Conservation (phyloP, 2,797 vertebrate species). For the Galago senegalensis region DNA sequence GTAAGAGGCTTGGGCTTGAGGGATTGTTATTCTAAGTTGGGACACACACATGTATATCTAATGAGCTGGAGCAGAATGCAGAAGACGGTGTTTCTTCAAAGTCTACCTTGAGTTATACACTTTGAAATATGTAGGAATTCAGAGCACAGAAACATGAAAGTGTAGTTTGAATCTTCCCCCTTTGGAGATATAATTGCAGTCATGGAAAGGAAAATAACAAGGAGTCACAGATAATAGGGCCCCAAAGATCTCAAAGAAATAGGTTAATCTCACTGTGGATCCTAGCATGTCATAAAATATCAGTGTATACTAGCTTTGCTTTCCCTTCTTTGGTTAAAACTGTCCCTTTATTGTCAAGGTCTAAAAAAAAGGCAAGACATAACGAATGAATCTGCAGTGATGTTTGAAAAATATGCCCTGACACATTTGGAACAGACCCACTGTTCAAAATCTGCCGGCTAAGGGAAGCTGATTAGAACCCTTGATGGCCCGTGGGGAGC, state of each 20-base stretch:
- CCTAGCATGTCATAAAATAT: slow-evolving; percentile 75
- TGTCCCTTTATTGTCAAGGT: slow-evolving; percentile 77
- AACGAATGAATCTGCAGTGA: slow-evolving; percentile 78
- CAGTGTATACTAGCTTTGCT: slow-evolving; percentile 57
- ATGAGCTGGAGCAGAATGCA: neutral
- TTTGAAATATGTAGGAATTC: slow-evolving; percentile 61
- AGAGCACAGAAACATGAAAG: slow-evolving; percentile 19
- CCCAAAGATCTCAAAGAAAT: slow-evolving; percentile 73
- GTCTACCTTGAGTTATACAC: neutral
- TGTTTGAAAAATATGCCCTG: slow-evolving; percentile 85
- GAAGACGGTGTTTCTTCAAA: slow-evolving; percentile 11
- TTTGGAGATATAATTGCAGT: slow-evolving; percentile 60
- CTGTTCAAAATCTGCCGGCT: slow-evolving; percentile 81
- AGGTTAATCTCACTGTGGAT: slow-evolving; percentile 73
- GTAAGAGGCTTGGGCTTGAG: neutral
- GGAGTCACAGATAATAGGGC: slow-evolving; percentile 37
- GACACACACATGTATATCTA: neutral
- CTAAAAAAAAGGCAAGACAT: slow-evolving; percentile 81
- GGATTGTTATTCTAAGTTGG: neutral
- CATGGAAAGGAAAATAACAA: slow-evolving; percentile 47
- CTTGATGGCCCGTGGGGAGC: slow-evolving; percentile 38
- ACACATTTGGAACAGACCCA: slow-evolving; percentile 85
- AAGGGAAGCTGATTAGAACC: slow-evolving; percentile 74
- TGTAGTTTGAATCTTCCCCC: neutral
- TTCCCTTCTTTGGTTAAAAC: slow-evolving; percentile 75